Evolutionary conservation across 2,888 invertebrate genomes (phyloP).

Genomic region (Tenthredo livida): DNA sequence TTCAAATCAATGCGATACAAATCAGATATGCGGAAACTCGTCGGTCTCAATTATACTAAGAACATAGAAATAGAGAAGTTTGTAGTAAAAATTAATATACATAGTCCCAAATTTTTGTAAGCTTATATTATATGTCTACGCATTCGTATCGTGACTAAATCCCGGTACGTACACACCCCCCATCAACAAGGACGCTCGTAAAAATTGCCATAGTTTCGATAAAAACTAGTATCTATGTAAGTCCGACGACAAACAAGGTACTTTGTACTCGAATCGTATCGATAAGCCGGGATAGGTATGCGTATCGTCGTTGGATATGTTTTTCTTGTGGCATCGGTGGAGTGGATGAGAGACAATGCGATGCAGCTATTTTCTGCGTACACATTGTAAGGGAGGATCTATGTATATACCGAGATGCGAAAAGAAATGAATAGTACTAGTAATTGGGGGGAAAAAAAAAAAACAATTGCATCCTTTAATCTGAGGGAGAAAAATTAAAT

Average conservation of each 20-base stretch:
- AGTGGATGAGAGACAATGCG: not conserved
- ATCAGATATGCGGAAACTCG: too few relatives aligned
- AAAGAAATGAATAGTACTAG: too few relatives aligned
- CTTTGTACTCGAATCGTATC: not conserved
- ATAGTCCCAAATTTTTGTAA: not conserved
- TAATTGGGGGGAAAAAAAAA: not conserved
- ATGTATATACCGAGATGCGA: not conserved
- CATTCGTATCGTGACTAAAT: not conserved
- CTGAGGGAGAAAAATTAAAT: slow-evolving; percentile 58
- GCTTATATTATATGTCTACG: not conserved
- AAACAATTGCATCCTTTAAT: not conserved
- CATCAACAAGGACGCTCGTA: not conserved
- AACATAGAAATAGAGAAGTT: too few relatives aligned
- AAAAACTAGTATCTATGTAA: not conserved
- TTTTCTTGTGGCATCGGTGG: not conserved
- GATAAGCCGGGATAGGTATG: not conserved
- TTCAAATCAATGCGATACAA: too few relatives aligned
- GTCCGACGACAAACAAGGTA: not conserved
- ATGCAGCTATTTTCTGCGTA: not conserved
- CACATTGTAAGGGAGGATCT: not conserved
- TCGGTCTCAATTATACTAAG: too few relatives aligned
- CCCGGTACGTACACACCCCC: not conserved
- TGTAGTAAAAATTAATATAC: too few relatives aligned
- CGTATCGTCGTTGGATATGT: not conserved
- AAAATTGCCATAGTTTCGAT: not conserved